Evolutionary conservation across 2,888 invertebrate species (phyloP).

Genomic region (Dioctria linearis): DNA sequence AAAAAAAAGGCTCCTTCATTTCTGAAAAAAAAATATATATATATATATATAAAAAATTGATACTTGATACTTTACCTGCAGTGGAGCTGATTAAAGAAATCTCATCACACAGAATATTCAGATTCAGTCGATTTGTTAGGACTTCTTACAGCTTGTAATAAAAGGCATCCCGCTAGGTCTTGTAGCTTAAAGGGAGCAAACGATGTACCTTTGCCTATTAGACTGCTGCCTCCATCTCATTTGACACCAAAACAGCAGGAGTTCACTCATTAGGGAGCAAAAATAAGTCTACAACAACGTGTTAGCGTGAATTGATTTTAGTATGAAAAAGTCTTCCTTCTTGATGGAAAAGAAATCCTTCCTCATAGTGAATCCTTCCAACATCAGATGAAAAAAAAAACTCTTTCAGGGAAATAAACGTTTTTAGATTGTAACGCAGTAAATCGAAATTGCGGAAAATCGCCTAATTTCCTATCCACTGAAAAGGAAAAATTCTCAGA

Average conservation of each 20-base stretch:
- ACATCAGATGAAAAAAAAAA: background rate
- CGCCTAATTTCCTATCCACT: background rate
- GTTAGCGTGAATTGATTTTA: slow-evolving; percentile 25
- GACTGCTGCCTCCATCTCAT: slow-evolving; percentile 52
- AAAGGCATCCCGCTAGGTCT: slow-evolving; percentile 34
- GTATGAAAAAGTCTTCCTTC: too few species aligned
- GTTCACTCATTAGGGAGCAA: slow-evolving; percentile 57
- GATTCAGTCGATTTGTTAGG: slow-evolving; percentile 3
- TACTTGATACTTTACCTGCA: background rate
- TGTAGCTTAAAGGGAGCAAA: slow-evolving; percentile 44
- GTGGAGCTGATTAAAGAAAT: slow-evolving; percentile 49
- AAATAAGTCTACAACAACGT: slow-evolving; percentile 24
- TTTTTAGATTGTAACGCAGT: background rate
- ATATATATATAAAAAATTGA: slow-evolving; percentile 5
- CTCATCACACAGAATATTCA: slow-evolving; percentile 20
- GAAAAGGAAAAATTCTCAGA: background rate
- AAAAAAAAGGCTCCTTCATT: slow-evolving; percentile 2
- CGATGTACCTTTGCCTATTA: slow-evolving; percentile 34
- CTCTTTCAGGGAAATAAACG: background rate
- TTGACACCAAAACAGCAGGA: slow-evolving; percentile 55
- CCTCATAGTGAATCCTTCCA: background rate
- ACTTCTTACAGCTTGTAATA: slow-evolving; percentile 30
- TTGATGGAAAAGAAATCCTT: background rate
- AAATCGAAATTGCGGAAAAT: slow-evolving; percentile 14
- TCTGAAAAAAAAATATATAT: too few species aligned